A percentile compares a stretch with the other conserved stretches of the same genome.
phyloP scores from a whole-genome alignment of 2,113 vertebrate species.

The Chlorodrepanis virens region DNA sequence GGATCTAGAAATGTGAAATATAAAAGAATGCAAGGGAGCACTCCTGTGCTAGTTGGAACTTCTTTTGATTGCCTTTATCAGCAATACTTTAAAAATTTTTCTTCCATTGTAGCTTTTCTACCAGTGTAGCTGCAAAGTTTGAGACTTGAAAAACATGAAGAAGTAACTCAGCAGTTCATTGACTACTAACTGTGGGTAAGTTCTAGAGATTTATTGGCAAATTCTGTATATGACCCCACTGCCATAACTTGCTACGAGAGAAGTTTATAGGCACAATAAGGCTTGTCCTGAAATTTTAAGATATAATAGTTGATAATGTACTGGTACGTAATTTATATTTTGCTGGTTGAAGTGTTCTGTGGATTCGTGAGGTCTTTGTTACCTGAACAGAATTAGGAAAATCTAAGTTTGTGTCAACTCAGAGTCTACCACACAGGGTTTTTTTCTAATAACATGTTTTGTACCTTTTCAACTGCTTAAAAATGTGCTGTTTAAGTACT shows the following conservation, averaged over 20 bases:
- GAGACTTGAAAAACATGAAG: neutral
- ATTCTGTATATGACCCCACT: neutral
- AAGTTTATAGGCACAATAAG: neutral
- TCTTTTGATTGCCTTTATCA: neutral
- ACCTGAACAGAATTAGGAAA: neutral
- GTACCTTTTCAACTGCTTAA: neutral
- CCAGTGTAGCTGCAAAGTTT: neutral
- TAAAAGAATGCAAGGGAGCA: neutral
- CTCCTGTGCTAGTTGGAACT: neutral
- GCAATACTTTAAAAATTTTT: neutral
- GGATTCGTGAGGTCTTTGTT: neutral
- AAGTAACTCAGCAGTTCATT: neutral
- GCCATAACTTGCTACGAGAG: neutral
- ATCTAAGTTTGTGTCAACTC: neutral
- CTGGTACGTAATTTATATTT: neutral
- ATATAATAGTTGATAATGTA: neutral
- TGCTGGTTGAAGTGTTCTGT: neutral
- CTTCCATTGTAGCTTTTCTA: neutral
- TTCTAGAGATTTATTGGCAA: neutral
- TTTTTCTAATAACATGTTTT: neutral
- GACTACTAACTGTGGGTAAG: neutral
- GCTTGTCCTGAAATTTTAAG: neutral
- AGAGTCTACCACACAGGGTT: neutral
- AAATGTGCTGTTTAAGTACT: neutral
- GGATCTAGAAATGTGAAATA: neutral